Evolutionary conservation across 2,797 vertebrate species (phyloP).

Genomic region (Lacerta bilineata): DNA sequence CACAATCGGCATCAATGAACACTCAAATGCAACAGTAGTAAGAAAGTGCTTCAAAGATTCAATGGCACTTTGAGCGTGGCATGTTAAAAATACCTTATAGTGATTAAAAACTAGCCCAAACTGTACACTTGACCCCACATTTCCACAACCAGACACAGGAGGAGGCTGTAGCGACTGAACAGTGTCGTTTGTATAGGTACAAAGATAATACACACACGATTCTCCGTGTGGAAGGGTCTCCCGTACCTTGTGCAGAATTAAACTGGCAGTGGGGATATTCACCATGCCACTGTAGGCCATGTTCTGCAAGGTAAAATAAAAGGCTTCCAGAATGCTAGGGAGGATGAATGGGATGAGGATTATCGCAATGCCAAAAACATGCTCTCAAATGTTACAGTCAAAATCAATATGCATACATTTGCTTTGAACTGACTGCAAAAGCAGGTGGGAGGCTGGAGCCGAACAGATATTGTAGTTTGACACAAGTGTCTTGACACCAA

Average conservation of each 20-base stretch:
- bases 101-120: neutral
- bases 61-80: neutral
- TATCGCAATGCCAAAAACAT: no score
- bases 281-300: neutral
- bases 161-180: neutral
- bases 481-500: no score
- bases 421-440: neutral
- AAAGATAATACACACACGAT: neutral
- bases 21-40: neutral
- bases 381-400: neutral
- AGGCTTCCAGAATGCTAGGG: constrained; percentile 14
- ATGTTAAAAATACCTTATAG: neutral
- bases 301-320: neutral
- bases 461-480: neutral
- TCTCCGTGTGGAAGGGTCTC: neutral
- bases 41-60: neutral
- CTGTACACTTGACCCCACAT: neutral
- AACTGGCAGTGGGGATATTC: neutral
- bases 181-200: neutral
- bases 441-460: neutral
- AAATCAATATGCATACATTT: neutral
- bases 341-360: no score
- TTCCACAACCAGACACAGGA: neutral
- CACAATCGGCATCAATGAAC: constrained; percentile 7
- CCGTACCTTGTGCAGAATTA: neutral